Base-by-base conservation (phyloP, 2,888 invertebrate genomes). In the Cosmia pyralina region DNA sequence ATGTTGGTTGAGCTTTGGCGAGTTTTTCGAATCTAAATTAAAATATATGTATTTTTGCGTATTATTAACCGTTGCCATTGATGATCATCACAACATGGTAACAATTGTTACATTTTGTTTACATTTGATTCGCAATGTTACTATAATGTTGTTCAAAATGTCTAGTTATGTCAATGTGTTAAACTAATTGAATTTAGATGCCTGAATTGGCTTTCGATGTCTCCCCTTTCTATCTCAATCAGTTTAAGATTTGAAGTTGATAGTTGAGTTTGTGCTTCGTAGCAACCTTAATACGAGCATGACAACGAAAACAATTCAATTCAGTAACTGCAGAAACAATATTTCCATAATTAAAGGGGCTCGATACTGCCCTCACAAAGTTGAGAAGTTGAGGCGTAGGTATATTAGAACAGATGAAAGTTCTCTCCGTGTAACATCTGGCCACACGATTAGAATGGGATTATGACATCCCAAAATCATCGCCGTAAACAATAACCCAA, bases 41-140 rank as follows among this genome's bases (percentile, higher is more conserved):
- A 69, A 62, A 73, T 67, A 28, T 28, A 28, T 28, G 28, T 28
- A 69, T 82, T 82, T 55, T 69, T 22, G 63, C 46, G 82, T 73
- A 73, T 79, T 70, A 70, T 74, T 69, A 77, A 50, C 63, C 17
- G 64, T 70, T 79, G 69, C 78, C 74, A 78, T 79, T 82, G 64
- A 81, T 70, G 67, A 62, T 79, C 64, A 65, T 74, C 59, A 70
- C 28, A 78, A 68, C 50, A 59, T 73, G 77, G 55, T 81, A 79
- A 48, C 62, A 52, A 53, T n/a, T 53, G 60, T 60, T 55, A 75
- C 63, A 67, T 69, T 69, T 57, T 73, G 69, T 67, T 67, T 77
- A 81, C 66, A 67, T 78, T 74, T 52, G 3, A 48, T 53, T 72
- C 28, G n/a, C 41, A 53, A 68, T 68, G 59, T 81, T 64, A 60